Evolutionary conservation across 2,113 vertebrate species (phyloP), one percentile per base, ranked within the genome.

Genomic region (Neodontobutis hainanensis): DNA sequence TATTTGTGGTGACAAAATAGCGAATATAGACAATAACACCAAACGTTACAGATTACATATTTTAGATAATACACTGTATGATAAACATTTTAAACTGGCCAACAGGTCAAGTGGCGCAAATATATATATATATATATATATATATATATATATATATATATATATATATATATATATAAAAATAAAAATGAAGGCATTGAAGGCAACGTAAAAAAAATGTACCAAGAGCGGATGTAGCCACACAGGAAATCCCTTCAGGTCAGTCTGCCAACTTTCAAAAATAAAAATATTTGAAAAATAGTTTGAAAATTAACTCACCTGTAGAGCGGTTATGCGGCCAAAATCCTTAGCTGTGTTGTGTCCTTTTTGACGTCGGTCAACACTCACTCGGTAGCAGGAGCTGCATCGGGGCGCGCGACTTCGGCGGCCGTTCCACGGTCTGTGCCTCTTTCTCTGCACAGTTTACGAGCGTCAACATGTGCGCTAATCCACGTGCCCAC

Each of bases 381-480:
- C 40, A 61, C 44, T n/a, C 60, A 42, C 44, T 76, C 68, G 55
- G 70, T 1, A 8, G 69, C 59, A 36, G 76, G 72, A 85, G 68
- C 78, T 80, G 72, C 80, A 80, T 61, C 65, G 50, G 77, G 49
- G 60, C 62, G 47, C 19, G 57, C 68, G 66, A 69, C 71, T 59
- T 85, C 75, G 50, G 53, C 68, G 65, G 77, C 61, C 11, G 78
- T 15, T 80, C 76, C 47, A 75, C 77, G 42, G 70, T 66, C 61
- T 83, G 57, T 82, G 78, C 65, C 65, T 77, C 72, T 65, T 81
- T 85, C 80, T 84, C 80, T 83, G 56, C 19, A 15, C 88, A 68
- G 82, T 89, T 87, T 91, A 89, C 84, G 68, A 89, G 85, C 90
- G 80, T 89, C 90, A 91, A 92, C 92, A 92, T 91, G 92, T 91